These are phyloP conservation scores for Poicephalus meyeri DNA, from an alignment of 2,113 vertebrate genomes.

Conservation along the genomic window DNA sequence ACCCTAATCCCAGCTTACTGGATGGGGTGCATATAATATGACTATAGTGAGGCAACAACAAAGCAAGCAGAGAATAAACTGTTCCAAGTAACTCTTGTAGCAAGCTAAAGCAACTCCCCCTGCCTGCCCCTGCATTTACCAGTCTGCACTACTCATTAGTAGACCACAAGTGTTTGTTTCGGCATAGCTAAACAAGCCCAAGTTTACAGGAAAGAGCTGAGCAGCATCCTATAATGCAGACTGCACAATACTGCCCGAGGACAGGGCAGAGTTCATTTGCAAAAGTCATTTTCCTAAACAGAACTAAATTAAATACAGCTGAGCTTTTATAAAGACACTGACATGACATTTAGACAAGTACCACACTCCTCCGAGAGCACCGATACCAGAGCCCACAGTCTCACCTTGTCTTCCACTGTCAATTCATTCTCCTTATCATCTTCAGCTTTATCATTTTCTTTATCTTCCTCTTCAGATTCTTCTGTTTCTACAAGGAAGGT, in stretches of 20 bases:
- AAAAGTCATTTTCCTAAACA: neutral
- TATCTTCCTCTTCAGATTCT: slow-evolving; percentile 83
- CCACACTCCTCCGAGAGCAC: neutral
- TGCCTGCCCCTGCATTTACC: neutral
- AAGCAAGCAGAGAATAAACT: neutral
- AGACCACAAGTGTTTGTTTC: neutral
- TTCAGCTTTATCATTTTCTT: slow-evolving; percentile 80
- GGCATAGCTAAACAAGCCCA: neutral
- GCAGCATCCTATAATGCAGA: neutral
- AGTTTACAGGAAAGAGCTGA: neutral
- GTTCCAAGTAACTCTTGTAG: neutral
- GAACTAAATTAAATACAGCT: neutral
- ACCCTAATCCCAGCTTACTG: neutral
- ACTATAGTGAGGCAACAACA: neutral
- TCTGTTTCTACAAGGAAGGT: slow-evolving; percentile 73
- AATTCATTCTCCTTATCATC: slow-evolving; percentile 82
- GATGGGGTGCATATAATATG: neutral
- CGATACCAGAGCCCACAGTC: neutral
- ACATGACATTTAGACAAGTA: neutral
- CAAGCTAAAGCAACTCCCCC: neutral
- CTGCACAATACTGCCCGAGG: neutral
- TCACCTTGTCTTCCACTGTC: slow-evolving; percentile 81
- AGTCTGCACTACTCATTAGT: neutral
- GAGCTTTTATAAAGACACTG: neutral
- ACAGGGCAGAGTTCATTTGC: neutral